Evolutionary conservation across 2,888 invertebrate species (phyloP).

Genomic region (Scelioninae gen. 1): DNA sequence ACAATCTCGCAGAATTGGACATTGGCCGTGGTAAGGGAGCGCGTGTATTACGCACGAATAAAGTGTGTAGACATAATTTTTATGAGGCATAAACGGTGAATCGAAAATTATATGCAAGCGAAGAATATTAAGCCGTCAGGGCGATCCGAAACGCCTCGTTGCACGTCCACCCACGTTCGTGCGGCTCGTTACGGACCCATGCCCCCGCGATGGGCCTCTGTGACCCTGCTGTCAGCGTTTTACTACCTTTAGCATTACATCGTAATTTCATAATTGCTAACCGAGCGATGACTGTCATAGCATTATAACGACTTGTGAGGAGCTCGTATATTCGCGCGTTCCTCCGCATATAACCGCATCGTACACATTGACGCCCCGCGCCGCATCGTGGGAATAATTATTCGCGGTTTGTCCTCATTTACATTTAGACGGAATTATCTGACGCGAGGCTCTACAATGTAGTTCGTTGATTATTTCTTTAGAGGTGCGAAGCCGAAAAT

Average conservation of each 20-base stretch:
- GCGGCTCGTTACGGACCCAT: conserved; percentile 74
- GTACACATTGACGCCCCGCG: conserved; percentile 30
- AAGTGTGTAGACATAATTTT: conserved; percentile 69
- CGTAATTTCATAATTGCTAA: conserved; percentile 81
- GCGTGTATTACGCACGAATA: conserved; percentile 57
- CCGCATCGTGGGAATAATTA: conserved; percentile 56
- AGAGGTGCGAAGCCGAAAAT: conserved; percentile 32
- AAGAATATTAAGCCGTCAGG: conserved; percentile 81
- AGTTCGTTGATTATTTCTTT: conserved; percentile 36
- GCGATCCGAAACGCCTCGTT: conserved; percentile 71
- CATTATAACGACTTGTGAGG: conserved; percentile 72
- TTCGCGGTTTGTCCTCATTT: conserved; percentile 63
- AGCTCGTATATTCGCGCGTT: conserved; percentile 45
- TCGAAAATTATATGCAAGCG: conserved; percentile 69
- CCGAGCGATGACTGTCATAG: conserved; percentile 78
- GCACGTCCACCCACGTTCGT: conserved; percentile 77
- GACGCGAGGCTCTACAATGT: conserved; percentile 22
- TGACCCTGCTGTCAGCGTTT: conserved; percentile 80
- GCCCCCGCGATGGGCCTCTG: conserved; percentile 68
- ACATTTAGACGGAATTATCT: conserved; percentile 59
- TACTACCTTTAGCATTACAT: conserved; percentile 80
- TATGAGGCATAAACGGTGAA: conserved; percentile 73
- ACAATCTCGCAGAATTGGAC: conserved; percentile 33
- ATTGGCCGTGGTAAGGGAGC: conserved; percentile 26
- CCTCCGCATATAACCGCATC: conserved; percentile 14